Base-by-base conservation (phyloP, 2,888 invertebrate species). In the Trissolcus japonicus region DNA sequence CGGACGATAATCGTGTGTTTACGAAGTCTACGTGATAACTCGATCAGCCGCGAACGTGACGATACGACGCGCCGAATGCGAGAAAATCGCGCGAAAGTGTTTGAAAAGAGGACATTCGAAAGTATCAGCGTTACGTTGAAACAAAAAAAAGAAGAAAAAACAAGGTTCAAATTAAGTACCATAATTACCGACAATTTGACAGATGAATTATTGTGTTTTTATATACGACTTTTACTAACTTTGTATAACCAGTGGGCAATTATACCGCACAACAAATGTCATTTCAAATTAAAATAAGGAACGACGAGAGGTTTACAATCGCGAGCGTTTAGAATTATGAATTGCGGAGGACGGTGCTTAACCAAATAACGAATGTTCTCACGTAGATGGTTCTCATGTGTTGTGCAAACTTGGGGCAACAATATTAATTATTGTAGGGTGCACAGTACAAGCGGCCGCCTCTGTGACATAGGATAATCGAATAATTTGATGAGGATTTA, bases 391-490 rank as follows among this genome's bases (percentile, higher is more conserved):
- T 72, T 76, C 63, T 66, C 62, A 25, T 73, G 77, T 50, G 77
- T 67, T 73, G 50, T 60, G 75, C 68, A 72, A 78, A 77, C 77
- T 66, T 25, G 62, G 61, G 73, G 50, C 59, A 59, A 72, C 66
- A 72, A 82, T 81, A 82, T 83, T 82, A 82, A 83, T 83, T 82
- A 83, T 83, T 79, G 65, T 62, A 61, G 78, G 71, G 65, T 63
- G 46, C 59, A 54, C 66, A 48, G 71, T 63, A 63, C 60, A 55
- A 73, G 71, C 61, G 75, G 69, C 53, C 55, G 35, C 35, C 75
- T 46, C 56, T 57, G 62, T 53, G 68, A 78, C 65, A 62, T 11
- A 63, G 78, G 77, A 79, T 82, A 82, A 82, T 82, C 80, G 81
- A 81, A 81, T 81, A 80, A 82, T 80, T 82, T 80, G 79, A 71